Base-by-base conservation (phyloP, 2,113 vertebrate genomes). In the Dicerorhinus sumatrensis region DNA sequence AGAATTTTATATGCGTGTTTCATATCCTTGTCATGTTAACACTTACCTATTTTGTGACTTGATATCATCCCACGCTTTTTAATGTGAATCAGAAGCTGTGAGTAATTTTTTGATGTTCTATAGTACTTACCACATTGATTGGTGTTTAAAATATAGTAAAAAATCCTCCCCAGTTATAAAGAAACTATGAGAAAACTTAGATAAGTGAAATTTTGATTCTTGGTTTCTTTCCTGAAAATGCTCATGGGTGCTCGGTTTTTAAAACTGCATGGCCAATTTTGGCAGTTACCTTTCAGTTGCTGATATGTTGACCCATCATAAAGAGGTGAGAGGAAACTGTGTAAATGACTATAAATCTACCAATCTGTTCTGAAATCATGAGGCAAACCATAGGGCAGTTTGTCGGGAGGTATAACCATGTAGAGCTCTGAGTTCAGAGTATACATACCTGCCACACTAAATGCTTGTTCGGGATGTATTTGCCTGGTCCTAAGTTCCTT, bases 51-150 rank as follows among this genome's bases (percentile, higher is more conserved):
- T 83, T 42, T 72, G 31, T 82, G 86, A 88, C 72, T 92, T 91
- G n/a, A 36, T 94, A 82, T 86, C n/a, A 79, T 42, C 48, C 29
- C 36, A 1, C 83, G 42, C 14, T 90, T 89, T 90, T 81, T 69
- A 89, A 81, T 88, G 33, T 95, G 84, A 97, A 69, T 94, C 92
- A 75, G 93, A 96, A 94, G 29, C 51, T 75, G 17, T 65, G 90
- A 88, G 51, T 96, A 89, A 96, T 97, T 92, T 36, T 69, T 75
- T 79, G 36, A 80, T 85, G n/a, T 73, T 87, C 60, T 92, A n/a
- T 29, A 75, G 42, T 75, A 60, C 17, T 63, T 79, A 63, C 39
- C 75, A 86, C 75, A 46, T 62, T 86, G 86, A n/a, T 39, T 48
- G 18, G 8, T 95, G 36, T n/a, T 90, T 42, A 89, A 89, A 86